Evolutionary conservation across 2,888 invertebrate genomes (phyloP).

Genomic region (Drosophila multiciliata): DNA sequence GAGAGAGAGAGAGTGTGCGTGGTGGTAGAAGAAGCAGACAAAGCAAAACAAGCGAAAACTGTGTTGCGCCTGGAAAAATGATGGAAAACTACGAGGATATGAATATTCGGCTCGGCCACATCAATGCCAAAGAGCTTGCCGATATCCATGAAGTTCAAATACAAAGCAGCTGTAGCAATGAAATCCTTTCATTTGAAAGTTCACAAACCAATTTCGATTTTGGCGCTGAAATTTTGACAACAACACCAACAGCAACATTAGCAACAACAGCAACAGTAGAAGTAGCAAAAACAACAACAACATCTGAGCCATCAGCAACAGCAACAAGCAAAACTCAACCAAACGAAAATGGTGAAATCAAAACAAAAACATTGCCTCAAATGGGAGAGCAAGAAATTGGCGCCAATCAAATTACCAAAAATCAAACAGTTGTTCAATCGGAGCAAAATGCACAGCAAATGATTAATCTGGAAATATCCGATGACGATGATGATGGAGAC

Average conservation of each 20-base stretch:
- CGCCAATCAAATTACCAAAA: slow-evolving; percentile 59
- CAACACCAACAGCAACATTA: slow-evolving; percentile 60
- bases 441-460: slow-evolving; percentile 17
- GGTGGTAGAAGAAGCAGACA: slow-evolving; percentile 50
- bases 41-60: slow-evolving; percentile 51
- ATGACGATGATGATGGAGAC: slow-evolving; percentile 59
- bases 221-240: slow-evolving; percentile 82
- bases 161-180: slow-evolving; percentile 28
- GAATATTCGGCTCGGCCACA: slow-evolving; percentile 65
- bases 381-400: slow-evolving; percentile 69
- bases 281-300: slow-evolving; percentile 21
- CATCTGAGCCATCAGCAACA: slow-evolving; percentile 37
- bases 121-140: slow-evolving; percentile 65
- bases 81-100: slow-evolving; percentile 80
- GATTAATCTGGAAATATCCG: slow-evolving; percentile 42
- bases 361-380: slow-evolving; percentile 76
- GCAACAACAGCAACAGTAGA: slow-evolving; percentile 36
- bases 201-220: slow-evolving; percentile 70
- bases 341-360: slow-evolving; percentile 74
- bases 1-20: slow-evolving; percentile 32
- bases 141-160: slow-evolving; percentile 54
- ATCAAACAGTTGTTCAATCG: slow-evolving; percentile 11
- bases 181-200: slow-evolving; percentile 41
- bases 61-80: slow-evolving; percentile 67
- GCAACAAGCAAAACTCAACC: slow-evolving; percentile 68